Base-by-base conservation (phyloP, 2,797 vertebrate species). In the Neopelma chrysocephalum region DNA sequence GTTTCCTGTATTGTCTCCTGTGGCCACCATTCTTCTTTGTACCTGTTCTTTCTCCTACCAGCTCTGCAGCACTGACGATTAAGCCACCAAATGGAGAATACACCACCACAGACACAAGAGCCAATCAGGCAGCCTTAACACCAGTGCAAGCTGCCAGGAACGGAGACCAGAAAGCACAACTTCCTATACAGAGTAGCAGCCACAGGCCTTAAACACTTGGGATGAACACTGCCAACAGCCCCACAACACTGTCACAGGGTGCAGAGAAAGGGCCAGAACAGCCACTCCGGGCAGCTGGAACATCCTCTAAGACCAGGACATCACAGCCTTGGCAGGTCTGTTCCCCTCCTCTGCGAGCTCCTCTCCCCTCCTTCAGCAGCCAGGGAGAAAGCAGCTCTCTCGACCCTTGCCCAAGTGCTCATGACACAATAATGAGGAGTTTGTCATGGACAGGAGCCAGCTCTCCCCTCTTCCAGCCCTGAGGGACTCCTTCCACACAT, bases 351-450 rank as follows among this genome's bases (percentile, higher is more conserved):
- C 47, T 19, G n/a, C 0, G 0, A 48, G 64, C 7, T 53, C 17
- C 51, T 31, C 29, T 53, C 29, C 7, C 51, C 6, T 18, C 42
- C 14, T 9, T 7, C 13, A 10, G 58, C 70, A 82, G 29, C 26
- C 29, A 20, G 17, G 22, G 6, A 29, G 11, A 27, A 21, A 62
- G 51, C 31, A 5, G 45, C 20, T 43, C 13, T 19, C 69, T 64
- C 8, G 0, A 22, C 12, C 15, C 38, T 7, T 3, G 10, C 27
- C 40, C 34, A 7, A 43, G 34, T 11, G 6, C 14, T 48, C 20
- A 0, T 0, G 0, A 10, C 5, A 2, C 15, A 38, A 14, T 53
- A 45, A 17, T 0, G 2, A n/a, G 14, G 8, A 32, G 2, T 53
- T 84, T 20, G 20, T 12, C 15, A 20, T 10, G 16, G 50, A 15